phyloP scores from a whole-genome alignment of 1,140 invertebrate genomes.

The Zaprionus ornatus region DNA sequence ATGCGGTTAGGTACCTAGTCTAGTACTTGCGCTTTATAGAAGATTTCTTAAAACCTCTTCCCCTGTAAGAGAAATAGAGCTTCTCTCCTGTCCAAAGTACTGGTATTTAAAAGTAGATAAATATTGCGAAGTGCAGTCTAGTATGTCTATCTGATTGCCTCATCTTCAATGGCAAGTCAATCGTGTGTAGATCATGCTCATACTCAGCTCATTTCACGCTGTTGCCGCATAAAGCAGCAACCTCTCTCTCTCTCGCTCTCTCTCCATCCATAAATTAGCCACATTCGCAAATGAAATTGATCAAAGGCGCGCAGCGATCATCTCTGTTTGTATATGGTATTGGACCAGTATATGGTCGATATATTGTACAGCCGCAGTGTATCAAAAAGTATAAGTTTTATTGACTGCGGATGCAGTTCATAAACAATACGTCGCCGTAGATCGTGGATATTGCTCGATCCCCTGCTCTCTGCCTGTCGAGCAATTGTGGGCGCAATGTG shows the following conservation, averaged over 20 bases:
- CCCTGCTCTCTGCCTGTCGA: not conserved
- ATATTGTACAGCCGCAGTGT: slow-evolving; percentile 44
- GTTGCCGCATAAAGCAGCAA: not conserved
- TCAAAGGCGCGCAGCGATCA: slow-evolving; percentile 47
- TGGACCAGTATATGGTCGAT: slow-evolving; percentile 21
- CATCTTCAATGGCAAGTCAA: not conserved
- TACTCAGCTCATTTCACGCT: not conserved
- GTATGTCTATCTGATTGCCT: not conserved
- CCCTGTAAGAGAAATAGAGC: too few species aligned
- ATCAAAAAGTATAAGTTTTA: slow-evolving; percentile 80
- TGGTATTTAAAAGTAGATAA: too few species aligned
- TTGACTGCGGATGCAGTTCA: slow-evolving; percentile 81
- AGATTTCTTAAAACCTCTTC: not conserved
- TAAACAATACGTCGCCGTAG: slow-evolving; percentile 66
- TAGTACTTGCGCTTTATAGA: too few species aligned
- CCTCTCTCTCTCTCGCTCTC: not conserved
- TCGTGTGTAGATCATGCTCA: not conserved
- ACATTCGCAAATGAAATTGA: slow-evolving; percentile 40
- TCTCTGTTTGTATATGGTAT: slow-evolving; percentile 25
- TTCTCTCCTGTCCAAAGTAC: too few species aligned
- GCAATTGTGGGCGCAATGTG: slow-evolving; percentile 64
- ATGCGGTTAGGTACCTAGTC: too few species aligned
- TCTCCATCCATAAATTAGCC: not conserved
- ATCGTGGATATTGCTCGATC: slow-evolving; percentile 10
- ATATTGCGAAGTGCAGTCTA: not conserved